phyloP scores from a whole-genome alignment of 2,888 invertebrate genomes.

The Dicyrtomina minuta region DNA sequence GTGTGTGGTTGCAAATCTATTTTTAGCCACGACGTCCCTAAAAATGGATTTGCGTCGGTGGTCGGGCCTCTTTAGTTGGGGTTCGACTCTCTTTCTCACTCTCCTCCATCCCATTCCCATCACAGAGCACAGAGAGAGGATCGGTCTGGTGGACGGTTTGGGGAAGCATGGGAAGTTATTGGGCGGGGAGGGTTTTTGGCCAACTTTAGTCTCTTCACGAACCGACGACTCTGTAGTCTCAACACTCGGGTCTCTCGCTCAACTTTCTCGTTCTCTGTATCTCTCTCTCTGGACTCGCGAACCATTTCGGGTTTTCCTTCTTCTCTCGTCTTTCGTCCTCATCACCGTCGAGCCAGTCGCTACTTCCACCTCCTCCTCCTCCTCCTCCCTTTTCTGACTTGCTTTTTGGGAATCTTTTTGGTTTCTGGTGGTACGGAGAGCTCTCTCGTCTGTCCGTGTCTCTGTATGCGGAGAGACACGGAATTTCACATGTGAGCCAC shows the following conservation, averaged over 20 bases:
- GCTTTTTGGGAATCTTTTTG: not conserved
- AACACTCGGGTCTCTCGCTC: conserved; percentile 20
- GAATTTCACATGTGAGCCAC: too few species aligned
- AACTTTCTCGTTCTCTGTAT: conserved; percentile 37
- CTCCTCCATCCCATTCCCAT: too few species aligned
- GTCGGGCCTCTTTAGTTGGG: conserved; percentile 38
- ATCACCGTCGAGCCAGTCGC: not conserved
- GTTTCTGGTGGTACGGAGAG: not conserved
- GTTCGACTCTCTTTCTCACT: conserved; percentile 28
- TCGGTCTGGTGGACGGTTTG: conserved; percentile 9
- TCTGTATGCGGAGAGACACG: not conserved
- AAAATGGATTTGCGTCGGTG: conserved; percentile 53
- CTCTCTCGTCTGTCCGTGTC: conserved; percentile 22
- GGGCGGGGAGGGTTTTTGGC: conserved; percentile 29
- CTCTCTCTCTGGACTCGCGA: conserved; percentile 34
- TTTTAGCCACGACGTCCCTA: conserved; percentile 52
- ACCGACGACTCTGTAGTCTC: too few species aligned
- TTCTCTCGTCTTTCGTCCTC: not conserved
- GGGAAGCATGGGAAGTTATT: conserved; percentile 18
- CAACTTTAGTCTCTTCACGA: conserved; percentile 15
- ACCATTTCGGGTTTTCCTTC: conserved; percentile 22
- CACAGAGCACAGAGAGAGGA: too few species aligned
- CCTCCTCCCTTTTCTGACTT: not conserved
- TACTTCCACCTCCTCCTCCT: not conserved
- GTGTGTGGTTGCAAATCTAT: conserved; percentile 38